Evolutionary conservation across 2,888 invertebrate genomes (phyloP).

Genomic region (Ophonus ardosiacus): DNA sequence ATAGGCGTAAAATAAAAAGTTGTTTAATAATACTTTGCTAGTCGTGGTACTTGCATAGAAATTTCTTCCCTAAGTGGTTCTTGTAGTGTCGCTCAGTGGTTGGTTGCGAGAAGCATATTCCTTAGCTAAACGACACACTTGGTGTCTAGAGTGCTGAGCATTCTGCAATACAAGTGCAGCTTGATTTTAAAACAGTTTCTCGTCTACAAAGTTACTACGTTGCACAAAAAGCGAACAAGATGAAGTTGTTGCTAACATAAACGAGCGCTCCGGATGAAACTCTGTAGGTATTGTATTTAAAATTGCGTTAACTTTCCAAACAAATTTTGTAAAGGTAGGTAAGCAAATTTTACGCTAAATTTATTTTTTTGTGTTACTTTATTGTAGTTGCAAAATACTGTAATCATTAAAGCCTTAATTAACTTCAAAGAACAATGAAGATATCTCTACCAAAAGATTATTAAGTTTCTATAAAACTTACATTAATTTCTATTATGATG

Average conservation of each 20-base stretch:
- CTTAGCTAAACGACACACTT: slow-evolving; percentile 10
- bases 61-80: slow-evolving; percentile 24
- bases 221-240: neutral
- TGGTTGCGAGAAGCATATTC: slow-evolving; percentile 29
- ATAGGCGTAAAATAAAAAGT: neutral
- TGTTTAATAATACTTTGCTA: neutral
- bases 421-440: no score
- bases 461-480: no score
- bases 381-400: neutral
- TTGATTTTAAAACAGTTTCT: slow-evolving; percentile 51
- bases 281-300: slow-evolving; percentile 22
- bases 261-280: neutral
- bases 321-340: slow-evolving; percentile 13
- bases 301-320: slow-evolving; percentile 42
- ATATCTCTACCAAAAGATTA: no score
- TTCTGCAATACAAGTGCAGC: slow-evolving; percentile 15
- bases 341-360: slow-evolving; percentile 9
- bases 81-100: neutral
- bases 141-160: slow-evolving; percentile 12
- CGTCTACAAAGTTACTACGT: slow-evolving; percentile 43
- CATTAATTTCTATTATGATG: no score
- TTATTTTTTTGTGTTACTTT: neutral
- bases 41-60: neutral
- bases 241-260: neutral
- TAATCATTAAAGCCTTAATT: no score